Evolutionary conservation across 2,888 invertebrate genomes (phyloP), one percentile per base, ranked within the genome.

Genomic region (Ctena decussata): DNA sequence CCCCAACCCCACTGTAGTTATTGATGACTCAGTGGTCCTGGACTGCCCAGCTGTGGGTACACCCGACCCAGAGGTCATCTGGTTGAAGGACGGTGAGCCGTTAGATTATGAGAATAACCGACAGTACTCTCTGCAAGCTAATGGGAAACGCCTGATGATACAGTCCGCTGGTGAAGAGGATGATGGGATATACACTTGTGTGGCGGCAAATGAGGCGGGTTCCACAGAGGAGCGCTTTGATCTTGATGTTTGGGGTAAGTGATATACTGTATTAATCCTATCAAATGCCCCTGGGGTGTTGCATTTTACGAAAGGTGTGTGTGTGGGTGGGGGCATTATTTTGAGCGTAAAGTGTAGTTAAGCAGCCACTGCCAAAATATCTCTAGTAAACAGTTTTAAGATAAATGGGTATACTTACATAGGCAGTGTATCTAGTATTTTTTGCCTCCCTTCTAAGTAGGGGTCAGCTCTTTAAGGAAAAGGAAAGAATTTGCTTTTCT

Each of bases 191-290:
- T 96, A 96, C 89, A 94, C 94, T 24, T 96, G 96, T 91, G 91
- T 95, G 18, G 96, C 96, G 5, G 91, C 93, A 18, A 96, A 96
- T 89, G 95, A 96, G 73, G 96, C 96, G 18, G 96, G 96, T 12
- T 91, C 92, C 24, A 93, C 96, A 12, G 92, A 93, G 37, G 87
- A 93, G 79, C 82, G 91, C 18, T 95, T 92, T 90, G 89, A 93
- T 35, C 88, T 95, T 0, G 91, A 94, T 77, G 94, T 95, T 0
- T 92, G 93, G 88, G 94, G 96, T 95, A 91, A 87, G 93, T 84
- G n/a, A n/a, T 53, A 24, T n/a, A 24, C 53, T 21, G 53, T 0
- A 53, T 53, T 53, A 53, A 0, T 12, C n/a, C n/a, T n/a, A n/a
- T n/a, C n/a, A n/a, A n/a, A n/a, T n/a, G n/a, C n/a, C n/a, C n/a